These are phyloP conservation scores for mouse (Mus musculus) DNA, from an alignment of 2,113 vertebrate species.

Conservation along the genomic window DNA sequence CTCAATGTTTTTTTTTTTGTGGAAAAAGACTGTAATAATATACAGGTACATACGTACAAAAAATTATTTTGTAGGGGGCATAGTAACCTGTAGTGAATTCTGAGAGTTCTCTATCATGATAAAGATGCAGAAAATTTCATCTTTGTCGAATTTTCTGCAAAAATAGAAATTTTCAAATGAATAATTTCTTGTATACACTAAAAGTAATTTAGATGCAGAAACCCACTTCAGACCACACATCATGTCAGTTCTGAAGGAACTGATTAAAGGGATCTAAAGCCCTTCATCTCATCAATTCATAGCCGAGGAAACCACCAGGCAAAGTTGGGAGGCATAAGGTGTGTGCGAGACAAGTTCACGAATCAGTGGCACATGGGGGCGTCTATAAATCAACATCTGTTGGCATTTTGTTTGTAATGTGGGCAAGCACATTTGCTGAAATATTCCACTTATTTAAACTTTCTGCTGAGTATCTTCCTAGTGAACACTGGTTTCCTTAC, in stretches of 20 bases:
- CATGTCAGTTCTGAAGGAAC: neutral
- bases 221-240: conserved; percentile 15
- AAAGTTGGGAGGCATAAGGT: neutral
- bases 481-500: conserved; percentile 9
- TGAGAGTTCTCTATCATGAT: neutral
- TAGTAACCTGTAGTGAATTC: neutral
- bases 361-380: neutral
- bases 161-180: conserved; percentile 21
- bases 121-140: neutral
- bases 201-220: neutral
- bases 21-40: neutral
- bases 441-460: neutral
- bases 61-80: neutral
- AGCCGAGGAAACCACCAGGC: neutral
- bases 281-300: neutral
- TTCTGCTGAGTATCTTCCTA: conserved; percentile 40
- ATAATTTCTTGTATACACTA: conserved; percentile 4
- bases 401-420: neutral
- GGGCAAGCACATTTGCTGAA: neutral
- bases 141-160: conserved; percentile 38
- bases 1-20: neutral
- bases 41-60: neutral
- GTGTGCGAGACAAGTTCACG: neutral
- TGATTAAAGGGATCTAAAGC: conserved; percentile 1
- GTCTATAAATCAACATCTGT: neutral